A percentile compares a stretch with the other conserved stretches of the same genome.
phyloP scores from a whole-genome alignment of 2,888 invertebrate genomes.

The Rhagonycha fulva region DNA sequence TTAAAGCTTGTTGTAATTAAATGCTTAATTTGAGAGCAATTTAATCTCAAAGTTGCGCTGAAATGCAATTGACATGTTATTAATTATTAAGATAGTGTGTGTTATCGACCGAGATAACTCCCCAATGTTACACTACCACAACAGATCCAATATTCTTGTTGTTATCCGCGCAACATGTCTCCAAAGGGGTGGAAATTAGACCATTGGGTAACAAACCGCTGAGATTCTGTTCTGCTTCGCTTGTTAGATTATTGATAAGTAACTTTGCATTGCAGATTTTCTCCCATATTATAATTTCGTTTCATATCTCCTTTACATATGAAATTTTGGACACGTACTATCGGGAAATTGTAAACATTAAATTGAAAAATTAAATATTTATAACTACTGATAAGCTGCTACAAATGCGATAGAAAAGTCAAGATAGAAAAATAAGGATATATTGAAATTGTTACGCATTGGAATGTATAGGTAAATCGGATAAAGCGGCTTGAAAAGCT shows the following conservation, averaged over 20 bases:
- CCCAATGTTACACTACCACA: constrained; percentile 20
- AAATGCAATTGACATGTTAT: constrained; percentile 24
- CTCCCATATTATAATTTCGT: neutral
- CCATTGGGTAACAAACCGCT: constrained; percentile 20
- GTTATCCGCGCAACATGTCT: constrained; percentile 22
- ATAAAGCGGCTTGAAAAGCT: constrained; percentile 14
- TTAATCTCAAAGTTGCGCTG: neutral
- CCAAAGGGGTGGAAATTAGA: constrained; percentile 22
- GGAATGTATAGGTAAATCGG: constrained; percentile 15
- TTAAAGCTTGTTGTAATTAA: neutral
- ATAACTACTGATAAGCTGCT: neutral
- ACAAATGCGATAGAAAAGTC: neutral
- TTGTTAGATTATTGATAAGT: constrained; percentile 24
- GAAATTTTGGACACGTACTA: neutral
- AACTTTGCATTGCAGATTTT: constrained; percentile 22
- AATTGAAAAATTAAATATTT: neutral
- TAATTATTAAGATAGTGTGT: constrained; percentile 20
- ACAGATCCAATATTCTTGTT: constrained; percentile 24
- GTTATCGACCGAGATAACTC: constrained; percentile 28
- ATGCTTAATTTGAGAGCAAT: neutral
- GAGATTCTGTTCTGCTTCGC: constrained; percentile 6
- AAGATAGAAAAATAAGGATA: constrained; percentile 9
- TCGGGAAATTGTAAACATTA: neutral
- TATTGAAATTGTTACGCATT: constrained; percentile 7
- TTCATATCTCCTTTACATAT: neutral